Evolutionary conservation across 2,888 invertebrate species (phyloP), one percentile per base, ranked within the genome.

Genomic region (Agonopterix alstromeriana): DNA sequence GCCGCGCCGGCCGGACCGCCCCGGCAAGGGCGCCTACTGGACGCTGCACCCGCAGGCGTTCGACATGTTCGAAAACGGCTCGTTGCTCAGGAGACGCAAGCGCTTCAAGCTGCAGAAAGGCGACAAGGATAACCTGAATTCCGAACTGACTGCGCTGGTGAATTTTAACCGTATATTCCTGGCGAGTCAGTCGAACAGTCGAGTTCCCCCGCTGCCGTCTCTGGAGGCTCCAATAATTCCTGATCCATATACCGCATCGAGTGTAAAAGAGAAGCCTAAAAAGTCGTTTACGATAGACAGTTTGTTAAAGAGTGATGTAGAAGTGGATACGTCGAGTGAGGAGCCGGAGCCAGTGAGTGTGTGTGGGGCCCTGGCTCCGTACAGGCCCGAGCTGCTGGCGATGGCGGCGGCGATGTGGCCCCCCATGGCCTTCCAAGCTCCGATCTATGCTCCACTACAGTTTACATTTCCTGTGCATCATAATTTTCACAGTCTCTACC

Each of bases 31-130:
- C 35, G 94, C 94, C 53, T 95, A 94, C 80, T 95, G 95, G 95
- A 94, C 95, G 10, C 88, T 96, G 47, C 95, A 95, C 69, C 95
- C 95, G 11, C 92, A 93, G 65, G 94, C 94, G 27, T 92, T 94
- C 61, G 94, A 94, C 73, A 95, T 95, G 95, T 95, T 95, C 76
- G 95, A 97, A 74, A 97, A 97, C 78, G 97, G 97, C 14, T 94
- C 94, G 48, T 90, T 96, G 53, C 89, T 96, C 8, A 86, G 96
- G 42, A 89, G 96, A 47, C 87, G 96, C 54, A 96, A 96, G 76
- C 90, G 96, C 7, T 96, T 96, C 82, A 96, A 96, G 89, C 84
- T 95, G 45, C 91, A 92, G 65, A 93, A 93, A 65, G 92, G 92
- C 46, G 82, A 82, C 51, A 83, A 83, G 58, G 82, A 82, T 53